Percentiles rank a stretch among this genome's conserved stretches.
Evolutionary conservation across 2,797 vertebrate genomes (phyloP).

Genomic region (Ptychadena robeensis): DNA sequence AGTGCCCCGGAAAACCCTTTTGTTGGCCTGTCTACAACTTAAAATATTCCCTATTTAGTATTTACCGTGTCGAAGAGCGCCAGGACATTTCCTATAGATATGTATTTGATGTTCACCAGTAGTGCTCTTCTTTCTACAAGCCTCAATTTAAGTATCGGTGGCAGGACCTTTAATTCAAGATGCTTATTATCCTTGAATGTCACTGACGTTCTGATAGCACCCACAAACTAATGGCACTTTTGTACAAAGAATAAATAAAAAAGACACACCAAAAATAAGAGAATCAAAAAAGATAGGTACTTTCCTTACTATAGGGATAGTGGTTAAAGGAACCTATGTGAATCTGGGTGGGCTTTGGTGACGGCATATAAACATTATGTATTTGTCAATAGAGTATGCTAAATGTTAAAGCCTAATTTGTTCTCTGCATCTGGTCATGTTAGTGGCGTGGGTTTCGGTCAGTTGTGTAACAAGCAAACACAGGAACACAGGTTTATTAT

Average conservation of each 20-base stretch:
- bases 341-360: not conserved
- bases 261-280: not conserved
- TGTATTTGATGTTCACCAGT: not conserved
- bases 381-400: no score
- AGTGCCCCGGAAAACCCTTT: not conserved
- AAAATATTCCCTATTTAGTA: not conserved
- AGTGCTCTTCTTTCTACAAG: not conserved
- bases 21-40: not conserved
- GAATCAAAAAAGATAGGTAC: not conserved
- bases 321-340: not conserved
- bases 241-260: no score
- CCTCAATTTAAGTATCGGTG: constrained; percentile 4
- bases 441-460: no score
- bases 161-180: not conserved
- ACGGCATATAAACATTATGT: not conserved
- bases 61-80: no score
- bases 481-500: no score
- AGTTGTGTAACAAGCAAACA: no score
- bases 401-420: no score
- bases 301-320: constrained; percentile 6
- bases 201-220: not conserved
- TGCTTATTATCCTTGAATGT: constrained; percentile 1
- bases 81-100: not conserved
- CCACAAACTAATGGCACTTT: no score
- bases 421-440: no score